Evolutionary conservation across 2,113 vertebrate genomes (phyloP).

Genomic region (Delphinus delphis): DNA sequence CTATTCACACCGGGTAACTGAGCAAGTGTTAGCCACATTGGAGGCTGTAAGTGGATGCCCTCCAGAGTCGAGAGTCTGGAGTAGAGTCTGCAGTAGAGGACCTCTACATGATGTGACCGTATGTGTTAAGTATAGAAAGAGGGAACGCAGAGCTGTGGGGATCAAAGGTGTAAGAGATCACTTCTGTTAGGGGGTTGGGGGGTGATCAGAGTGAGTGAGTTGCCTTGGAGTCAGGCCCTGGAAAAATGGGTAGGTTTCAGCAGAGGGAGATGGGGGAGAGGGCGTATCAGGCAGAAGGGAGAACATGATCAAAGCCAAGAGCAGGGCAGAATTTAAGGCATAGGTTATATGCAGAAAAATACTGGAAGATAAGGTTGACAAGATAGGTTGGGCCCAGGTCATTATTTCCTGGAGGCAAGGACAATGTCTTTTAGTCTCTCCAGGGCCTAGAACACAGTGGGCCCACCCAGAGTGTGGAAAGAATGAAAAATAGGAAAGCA

Average conservation of each 20-base stretch:
- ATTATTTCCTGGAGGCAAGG: not conserved
- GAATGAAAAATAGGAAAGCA: not conserved
- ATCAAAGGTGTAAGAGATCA: not conserved
- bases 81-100: not conserved
- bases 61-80: not conserved
- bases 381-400: not conserved
- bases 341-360: not conserved
- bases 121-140: not conserved
- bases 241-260: not conserved
- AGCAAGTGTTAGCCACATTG: not conserved
- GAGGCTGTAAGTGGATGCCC: not conserved
- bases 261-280: not conserved
- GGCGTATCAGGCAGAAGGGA: not conserved
- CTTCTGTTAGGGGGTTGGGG: not conserved
- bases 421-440: not conserved
- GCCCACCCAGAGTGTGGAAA: too few species aligned
- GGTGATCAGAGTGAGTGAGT: not conserved
- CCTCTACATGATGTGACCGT: rapidly evolving
- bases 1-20: not conserved
- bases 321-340: not conserved
- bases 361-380: not conserved
- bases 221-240: not conserved
- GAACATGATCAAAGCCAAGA: not conserved
- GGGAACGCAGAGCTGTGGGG: not conserved
- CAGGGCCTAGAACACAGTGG: not conserved